phyloP scores from a whole-genome alignment of 1,140 invertebrate species.

The Bombus sylvicola region DNA sequence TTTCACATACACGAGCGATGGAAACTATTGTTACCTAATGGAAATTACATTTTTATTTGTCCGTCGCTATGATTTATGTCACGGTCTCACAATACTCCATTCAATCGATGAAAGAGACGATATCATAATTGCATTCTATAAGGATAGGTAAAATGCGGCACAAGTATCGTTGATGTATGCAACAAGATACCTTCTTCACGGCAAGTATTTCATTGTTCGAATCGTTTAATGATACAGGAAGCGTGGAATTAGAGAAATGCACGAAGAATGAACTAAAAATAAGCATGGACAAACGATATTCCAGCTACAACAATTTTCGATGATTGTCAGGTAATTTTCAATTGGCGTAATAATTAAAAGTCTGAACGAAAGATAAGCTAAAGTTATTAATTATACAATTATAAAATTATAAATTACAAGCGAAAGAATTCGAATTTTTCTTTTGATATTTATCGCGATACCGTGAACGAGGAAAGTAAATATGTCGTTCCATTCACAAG shows the following conservation, averaged over 20 bases:
- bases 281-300: not conserved
- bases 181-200: not conserved
- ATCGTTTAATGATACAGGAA: constrained; percentile 7
- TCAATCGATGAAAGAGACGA: constrained; percentile 13
- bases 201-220: constrained; percentile 24
- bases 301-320: not conserved
- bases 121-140: not conserved
- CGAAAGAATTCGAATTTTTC: not conserved
- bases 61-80: not conserved
- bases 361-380: not conserved
- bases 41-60: constrained; percentile 2
- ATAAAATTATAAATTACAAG: not conserved
- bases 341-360: not conserved
- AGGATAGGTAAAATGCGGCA: not conserved
- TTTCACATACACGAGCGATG: too few relatives aligned
- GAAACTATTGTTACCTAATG: not conserved
- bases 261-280: not conserved
- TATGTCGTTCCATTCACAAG: not conserved
- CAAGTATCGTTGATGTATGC: not conserved
- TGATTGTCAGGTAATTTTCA: not conserved
- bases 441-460: not conserved
- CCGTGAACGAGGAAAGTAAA: not conserved
- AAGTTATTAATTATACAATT: too few relatives aligned
- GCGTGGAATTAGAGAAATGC: constrained; percentile 1
- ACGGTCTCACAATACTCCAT: constrained; percentile 1